A percentile compares a stretch with the other conserved stretches of the same genome.
Evolutionary conservation across 1,140 invertebrate genomes (phyloP).

Genomic region (Hylyphantes graminicola): DNA sequence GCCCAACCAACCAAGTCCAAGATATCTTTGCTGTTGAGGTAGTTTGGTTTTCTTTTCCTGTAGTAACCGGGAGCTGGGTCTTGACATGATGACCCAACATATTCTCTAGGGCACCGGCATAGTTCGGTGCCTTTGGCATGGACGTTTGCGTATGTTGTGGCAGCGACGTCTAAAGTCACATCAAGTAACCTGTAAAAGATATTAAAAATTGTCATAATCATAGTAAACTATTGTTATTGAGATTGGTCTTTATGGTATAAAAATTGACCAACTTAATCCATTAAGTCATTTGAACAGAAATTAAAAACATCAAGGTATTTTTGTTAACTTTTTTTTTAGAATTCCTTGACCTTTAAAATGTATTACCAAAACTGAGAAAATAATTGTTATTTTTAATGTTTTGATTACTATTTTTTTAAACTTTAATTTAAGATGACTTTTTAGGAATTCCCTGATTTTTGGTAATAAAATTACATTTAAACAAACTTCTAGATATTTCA

Average conservation of each 20-base stretch:
- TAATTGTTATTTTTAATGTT: too few species aligned
- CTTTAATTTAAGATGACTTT: too few species aligned
- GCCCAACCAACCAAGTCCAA: slow-evolving; percentile 83
- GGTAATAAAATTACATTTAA: too few species aligned
- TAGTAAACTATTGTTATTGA: neutral
- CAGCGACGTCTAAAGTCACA: slow-evolving; percentile 35
- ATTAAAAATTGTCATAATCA: neutral
- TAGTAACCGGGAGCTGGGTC: slow-evolving; percentile 89
- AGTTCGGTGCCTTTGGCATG: slow-evolving; percentile 76
- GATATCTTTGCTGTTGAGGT: slow-evolving; percentile 73
- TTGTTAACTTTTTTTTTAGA: too few species aligned
- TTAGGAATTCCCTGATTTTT: too few species aligned
- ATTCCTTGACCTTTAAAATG: too few species aligned
- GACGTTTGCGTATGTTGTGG: slow-evolving; percentile 7
- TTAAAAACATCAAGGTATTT: too few species aligned
- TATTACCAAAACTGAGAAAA: too few species aligned
- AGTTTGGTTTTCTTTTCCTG: slow-evolving; percentile 74
- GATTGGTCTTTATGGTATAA: neutral
- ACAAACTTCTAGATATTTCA: too few species aligned
- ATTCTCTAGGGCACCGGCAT: slow-evolving; percentile 85
- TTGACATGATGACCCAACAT: slow-evolving; percentile 86
- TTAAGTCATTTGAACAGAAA: too few species aligned
- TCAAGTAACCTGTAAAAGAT: slow-evolving; percentile 21
- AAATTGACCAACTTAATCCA: too few species aligned
- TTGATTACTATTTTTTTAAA: too few species aligned